These are phyloP conservation scores for Procapra przewalskii DNA, from an alignment of 2,113 vertebrate genomes.

Conservation along the genomic window DNA sequence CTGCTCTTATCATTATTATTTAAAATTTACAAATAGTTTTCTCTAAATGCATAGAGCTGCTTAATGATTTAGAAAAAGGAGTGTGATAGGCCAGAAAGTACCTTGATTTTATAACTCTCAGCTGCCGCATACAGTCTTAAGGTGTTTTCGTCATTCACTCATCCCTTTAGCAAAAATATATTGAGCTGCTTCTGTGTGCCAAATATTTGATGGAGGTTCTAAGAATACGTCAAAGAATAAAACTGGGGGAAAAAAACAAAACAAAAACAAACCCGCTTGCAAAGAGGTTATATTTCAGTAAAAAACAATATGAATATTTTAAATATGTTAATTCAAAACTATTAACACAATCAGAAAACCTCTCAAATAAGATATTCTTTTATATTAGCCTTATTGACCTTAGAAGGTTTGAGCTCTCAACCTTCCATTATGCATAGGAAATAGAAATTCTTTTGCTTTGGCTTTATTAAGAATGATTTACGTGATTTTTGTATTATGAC, in stretches of 20 bases:
- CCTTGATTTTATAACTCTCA: background rate
- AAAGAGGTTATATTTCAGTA: conserved; percentile 7
- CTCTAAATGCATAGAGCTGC: conserved; percentile 17
- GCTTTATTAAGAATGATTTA: conserved; percentile 15
- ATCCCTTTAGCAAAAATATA: background rate
- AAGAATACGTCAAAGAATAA: background rate
- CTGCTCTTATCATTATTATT: conserved; percentile 45
- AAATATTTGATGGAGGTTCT: background rate
- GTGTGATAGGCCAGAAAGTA: background rate
- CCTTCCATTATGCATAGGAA: background rate
- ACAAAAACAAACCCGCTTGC: background rate
- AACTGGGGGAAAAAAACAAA: background rate
- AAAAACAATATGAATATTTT: background rate
- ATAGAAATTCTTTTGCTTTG: background rate
- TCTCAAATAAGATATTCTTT: background rate
- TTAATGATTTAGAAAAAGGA: background rate
- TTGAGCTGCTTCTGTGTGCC: background rate
- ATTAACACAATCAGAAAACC: background rate
- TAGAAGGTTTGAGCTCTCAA: background rate
- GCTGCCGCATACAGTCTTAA: background rate
- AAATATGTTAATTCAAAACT: background rate
- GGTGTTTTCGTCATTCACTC: background rate
- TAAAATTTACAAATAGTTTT: conserved; percentile 57
- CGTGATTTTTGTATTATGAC: background rate
- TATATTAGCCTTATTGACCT: background rate